Evolutionary conservation across 2,888 invertebrate genomes (phyloP).

Genomic region (Carabus problematicus): DNA sequence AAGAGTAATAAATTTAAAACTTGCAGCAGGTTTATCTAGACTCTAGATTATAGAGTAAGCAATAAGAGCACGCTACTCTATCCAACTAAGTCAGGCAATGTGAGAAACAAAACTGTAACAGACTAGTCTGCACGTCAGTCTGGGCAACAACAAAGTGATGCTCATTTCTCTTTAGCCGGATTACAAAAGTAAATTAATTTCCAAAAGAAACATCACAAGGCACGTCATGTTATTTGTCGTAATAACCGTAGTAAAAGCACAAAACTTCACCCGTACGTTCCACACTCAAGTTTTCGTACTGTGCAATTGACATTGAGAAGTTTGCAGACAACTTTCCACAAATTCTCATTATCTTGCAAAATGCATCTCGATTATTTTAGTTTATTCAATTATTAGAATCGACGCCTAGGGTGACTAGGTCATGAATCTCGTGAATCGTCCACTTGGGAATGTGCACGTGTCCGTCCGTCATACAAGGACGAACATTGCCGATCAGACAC

Average conservation of each 20-base stretch:
- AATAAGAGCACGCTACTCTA: neutral
- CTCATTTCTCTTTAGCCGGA: constrained; percentile 1
- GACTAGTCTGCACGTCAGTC: neutral
- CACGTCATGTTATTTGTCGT: constrained; percentile 24
- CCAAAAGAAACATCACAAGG: constrained; percentile 14
- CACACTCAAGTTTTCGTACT: constrained; percentile 16
- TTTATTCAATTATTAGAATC: constrained; percentile 36
- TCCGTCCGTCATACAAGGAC: neutral
- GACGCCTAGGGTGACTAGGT: constrained; percentile 1
- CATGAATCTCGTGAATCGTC: neutral
- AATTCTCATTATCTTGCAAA: constrained; percentile 12
- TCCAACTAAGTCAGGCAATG: neutral
- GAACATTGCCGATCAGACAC: neutral
- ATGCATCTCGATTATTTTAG: constrained; percentile 6
- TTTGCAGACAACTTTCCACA: constrained; percentile 22
- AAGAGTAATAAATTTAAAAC: no score
- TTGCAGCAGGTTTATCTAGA: neutral
- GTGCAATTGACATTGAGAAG: constrained; percentile 14
- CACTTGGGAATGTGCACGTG: constrained; percentile 10
- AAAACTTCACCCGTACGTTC: constrained; percentile 4
- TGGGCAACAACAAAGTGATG: neutral
- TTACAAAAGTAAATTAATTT: constrained; percentile 16
- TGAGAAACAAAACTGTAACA: neutral
- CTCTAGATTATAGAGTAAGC: neutral
- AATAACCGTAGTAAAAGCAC: neutral